Percentiles rank a stretch among this genome's conserved stretches.
phyloP scores from a whole-genome alignment of 2,888 invertebrate species.

The Noctua janthe region DNA sequence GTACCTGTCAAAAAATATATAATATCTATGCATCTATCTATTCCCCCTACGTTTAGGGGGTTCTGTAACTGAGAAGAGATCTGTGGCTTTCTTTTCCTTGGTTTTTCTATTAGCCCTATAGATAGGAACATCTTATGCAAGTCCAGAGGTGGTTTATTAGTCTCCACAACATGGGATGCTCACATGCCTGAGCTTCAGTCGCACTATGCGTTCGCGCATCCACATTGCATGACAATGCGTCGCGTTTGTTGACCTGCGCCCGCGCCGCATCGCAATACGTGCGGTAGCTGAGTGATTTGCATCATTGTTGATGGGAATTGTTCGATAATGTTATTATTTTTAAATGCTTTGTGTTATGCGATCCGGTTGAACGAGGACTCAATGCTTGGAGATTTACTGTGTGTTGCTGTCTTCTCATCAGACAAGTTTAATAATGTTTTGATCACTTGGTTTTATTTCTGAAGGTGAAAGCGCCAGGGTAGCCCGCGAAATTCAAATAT shows the following conservation, averaged over 20 bases:
- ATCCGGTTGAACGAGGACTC: not conserved
- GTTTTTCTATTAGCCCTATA: not conserved
- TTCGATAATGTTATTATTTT: conserved; percentile 41
- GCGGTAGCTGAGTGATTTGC: conserved; percentile 63
- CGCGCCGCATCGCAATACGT: conserved; percentile 75
- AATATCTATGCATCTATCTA: not conserved
- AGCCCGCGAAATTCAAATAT: too few species aligned
- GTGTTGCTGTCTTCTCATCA: not conserved
- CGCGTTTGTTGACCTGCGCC: conserved; percentile 79
- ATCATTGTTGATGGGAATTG: conserved; percentile 57
- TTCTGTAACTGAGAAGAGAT: not conserved
- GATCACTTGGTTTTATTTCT: not conserved
- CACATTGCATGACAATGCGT: conserved; percentile 77
- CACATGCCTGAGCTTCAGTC: conserved; percentile 44
- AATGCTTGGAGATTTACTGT: not conserved
- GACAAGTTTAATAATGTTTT: not conserved
- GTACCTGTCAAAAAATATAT: too few species aligned
- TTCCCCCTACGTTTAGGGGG: too few species aligned
- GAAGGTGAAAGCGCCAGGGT: too few species aligned
- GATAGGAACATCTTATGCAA: not conserved
- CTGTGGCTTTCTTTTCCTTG: not conserved
- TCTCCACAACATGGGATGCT: conserved; percentile 11
- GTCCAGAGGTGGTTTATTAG: not conserved
- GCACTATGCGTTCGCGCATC: conserved; percentile 56
- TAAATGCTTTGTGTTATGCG: not conserved